Percentiles rank a stretch among this genome's conserved stretches.
Evolutionary conservation across 2,888 invertebrate genomes (phyloP).

Genomic region (Tetragonula carbonaria): DNA sequence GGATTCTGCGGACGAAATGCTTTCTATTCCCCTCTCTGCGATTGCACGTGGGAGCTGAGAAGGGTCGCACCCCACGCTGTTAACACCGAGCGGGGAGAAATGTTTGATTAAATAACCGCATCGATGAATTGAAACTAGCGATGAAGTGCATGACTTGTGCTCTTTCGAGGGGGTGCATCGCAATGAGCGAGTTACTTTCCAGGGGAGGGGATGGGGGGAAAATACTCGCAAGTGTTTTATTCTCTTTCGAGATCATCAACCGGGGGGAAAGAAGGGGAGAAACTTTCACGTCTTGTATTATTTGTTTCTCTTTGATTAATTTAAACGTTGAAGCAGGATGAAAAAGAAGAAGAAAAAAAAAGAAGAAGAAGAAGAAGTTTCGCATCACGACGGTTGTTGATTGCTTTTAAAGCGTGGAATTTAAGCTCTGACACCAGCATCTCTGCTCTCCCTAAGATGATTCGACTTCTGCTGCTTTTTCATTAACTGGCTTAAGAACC

Average conservation of each 20-base stretch:
- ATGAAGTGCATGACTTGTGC: conserved; percentile 83
- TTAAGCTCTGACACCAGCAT: conserved; percentile 5
- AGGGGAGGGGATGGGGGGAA: conserved; percentile 25
- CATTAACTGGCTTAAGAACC: conserved; percentile 70
- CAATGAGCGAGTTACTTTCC: conserved; percentile 58
- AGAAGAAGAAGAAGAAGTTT: conserved; percentile 54
- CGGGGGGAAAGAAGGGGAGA: not conserved
- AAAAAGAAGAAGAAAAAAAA: conserved; percentile 37
- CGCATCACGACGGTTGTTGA: conserved; percentile 56
- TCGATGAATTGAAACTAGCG: conserved; percentile 83
- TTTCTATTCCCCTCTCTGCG: conserved; percentile 59
- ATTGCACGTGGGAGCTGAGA: conserved; percentile 50
- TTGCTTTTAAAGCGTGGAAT: conserved; percentile 28
- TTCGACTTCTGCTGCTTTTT: conserved; percentile 71
- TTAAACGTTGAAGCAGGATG: not conserved
- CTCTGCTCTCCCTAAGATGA: conserved; percentile 45
- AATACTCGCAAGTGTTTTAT: conserved; percentile 2
- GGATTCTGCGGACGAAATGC: conserved; percentile 79
- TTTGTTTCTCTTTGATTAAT: not conserved
- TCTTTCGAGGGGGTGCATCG: conserved; percentile 73
- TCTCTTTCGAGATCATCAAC: not conserved
- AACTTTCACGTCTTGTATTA: not conserved
- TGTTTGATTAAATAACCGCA: conserved; percentile 84
- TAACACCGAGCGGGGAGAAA: conserved; percentile 70
- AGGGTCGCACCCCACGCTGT: conserved; percentile 71